Conservation (phyloP, 2,797 vertebrate species). For the Rhinichthys osculus region DNA sequence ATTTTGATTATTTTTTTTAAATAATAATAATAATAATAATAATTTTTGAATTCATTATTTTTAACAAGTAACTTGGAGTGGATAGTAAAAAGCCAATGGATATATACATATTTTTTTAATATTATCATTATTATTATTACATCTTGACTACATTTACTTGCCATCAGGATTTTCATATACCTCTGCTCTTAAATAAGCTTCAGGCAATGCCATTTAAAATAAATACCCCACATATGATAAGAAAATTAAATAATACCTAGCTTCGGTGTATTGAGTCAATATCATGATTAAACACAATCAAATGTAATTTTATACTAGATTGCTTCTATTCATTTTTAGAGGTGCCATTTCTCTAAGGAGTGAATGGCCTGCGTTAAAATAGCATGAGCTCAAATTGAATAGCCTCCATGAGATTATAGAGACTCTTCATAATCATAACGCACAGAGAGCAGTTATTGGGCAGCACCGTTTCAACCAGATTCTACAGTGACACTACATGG, state of each 20-base stretch:
- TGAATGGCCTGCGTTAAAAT: conserved; percentile 17
- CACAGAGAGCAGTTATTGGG: not conserved
- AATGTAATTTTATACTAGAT: conserved; percentile 10
- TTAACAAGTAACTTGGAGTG: not conserved
- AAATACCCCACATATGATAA: not conserved
- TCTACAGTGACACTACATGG: conserved; percentile 8
- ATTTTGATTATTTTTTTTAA: not conserved
- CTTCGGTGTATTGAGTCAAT: not conserved
- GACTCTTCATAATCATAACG: not conserved
- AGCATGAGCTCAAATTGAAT: conserved; percentile 4
- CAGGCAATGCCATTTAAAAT: not conserved
- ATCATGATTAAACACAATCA: conserved; percentile 1
- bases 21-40: too few species aligned
- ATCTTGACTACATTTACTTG: not conserved
- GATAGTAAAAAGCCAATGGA: not conserved
- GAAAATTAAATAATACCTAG: not conserved
- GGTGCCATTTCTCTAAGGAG: not conserved
- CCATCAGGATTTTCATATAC: not conserved
- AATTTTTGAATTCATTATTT: not conserved
- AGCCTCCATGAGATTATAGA: not conserved
- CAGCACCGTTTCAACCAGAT: not conserved
- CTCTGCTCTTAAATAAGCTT: not conserved
- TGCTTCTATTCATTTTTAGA: conserved; percentile 11
- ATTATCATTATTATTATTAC: not conserved
- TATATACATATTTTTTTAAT: too few species aligned